These are phyloP conservation scores for Alca torda DNA, from an alignment of 2,797 vertebrate genomes.

Conservation along the genomic window DNA sequence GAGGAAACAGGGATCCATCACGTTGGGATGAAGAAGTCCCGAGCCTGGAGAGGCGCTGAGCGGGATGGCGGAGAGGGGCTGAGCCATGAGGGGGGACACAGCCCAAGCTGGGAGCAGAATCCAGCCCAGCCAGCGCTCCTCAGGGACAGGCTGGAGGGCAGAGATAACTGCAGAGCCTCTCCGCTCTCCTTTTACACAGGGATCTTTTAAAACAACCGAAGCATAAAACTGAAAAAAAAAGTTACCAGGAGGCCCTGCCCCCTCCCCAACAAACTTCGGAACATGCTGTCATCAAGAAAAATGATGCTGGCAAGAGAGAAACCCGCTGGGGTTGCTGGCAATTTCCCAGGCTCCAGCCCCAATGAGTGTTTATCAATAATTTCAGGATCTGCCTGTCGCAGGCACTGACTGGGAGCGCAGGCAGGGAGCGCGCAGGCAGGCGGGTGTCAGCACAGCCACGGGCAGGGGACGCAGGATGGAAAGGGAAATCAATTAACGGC, in stretches of 20 bases:
- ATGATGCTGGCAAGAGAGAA: conserved; percentile 73
- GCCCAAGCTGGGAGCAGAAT: background rate
- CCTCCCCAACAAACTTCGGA: background rate
- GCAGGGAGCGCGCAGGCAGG: background rate
- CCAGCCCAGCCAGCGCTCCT: background rate
- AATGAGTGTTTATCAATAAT: conserved; percentile 79
- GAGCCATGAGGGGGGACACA: accelerated
- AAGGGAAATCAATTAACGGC: background rate
- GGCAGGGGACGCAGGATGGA: background rate
- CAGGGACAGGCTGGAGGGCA: background rate
- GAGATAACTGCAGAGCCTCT: background rate
- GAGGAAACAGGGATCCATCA: background rate
- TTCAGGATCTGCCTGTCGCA: conserved; percentile 52
- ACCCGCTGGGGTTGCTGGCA: conserved; percentile 72
- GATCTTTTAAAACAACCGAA: background rate
- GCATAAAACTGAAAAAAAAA: background rate
- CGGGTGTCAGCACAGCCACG: background rate
- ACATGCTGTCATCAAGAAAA: conserved; percentile 78
- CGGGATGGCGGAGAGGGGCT: accelerated
- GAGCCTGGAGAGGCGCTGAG: background rate
- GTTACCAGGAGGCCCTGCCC: conserved; percentile 5
- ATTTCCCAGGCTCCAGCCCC: conserved; percentile 71
- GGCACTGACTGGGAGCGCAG: background rate
- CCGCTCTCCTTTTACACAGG: background rate
- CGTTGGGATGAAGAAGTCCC: accelerated